Conservation (phyloP, 2,113 vertebrate species). For the Macrotis lagotis region DNA sequence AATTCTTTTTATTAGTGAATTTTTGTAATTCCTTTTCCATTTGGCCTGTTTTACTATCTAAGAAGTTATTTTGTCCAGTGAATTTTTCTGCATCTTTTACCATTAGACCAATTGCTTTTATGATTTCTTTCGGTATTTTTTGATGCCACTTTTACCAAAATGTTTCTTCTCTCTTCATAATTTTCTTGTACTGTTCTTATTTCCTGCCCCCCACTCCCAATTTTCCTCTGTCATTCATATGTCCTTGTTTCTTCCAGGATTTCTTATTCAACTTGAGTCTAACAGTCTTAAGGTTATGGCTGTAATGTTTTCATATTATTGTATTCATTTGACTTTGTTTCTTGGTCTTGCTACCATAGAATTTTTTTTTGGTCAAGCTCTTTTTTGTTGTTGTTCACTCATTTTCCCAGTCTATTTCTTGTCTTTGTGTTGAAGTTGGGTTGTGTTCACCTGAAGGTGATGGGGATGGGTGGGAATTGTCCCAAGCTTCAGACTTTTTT, state of each 20-base stretch:
- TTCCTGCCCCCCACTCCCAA: background rate
- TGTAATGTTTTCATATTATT: background rate
- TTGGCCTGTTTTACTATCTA: background rate
- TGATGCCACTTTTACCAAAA: background rate
- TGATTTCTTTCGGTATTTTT: background rate
- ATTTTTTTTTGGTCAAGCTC: background rate
- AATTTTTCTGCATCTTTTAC: background rate
- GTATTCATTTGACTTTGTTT: background rate
- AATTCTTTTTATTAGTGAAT: background rate
- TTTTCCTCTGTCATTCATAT: background rate
- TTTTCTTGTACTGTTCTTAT: background rate
- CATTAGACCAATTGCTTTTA: background rate
- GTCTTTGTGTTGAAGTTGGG: background rate
- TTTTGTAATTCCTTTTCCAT: background rate
- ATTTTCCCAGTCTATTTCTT: background rate
- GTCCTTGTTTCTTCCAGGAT: background rate
- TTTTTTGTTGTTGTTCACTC: background rate
- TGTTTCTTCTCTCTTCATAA: background rate
- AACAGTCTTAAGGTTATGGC: background rate
- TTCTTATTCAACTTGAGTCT: background rate
- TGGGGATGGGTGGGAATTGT: background rate
- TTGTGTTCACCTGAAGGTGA: background rate
- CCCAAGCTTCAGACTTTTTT: background rate
- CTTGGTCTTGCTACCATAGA: background rate
- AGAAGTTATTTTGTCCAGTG: background rate